Percentiles rank a stretch among this genome's conserved stretches.
phyloP scores from a whole-genome alignment of 92 coral and sea anemone genomes.

The Paramuricea clavata region DNA sequence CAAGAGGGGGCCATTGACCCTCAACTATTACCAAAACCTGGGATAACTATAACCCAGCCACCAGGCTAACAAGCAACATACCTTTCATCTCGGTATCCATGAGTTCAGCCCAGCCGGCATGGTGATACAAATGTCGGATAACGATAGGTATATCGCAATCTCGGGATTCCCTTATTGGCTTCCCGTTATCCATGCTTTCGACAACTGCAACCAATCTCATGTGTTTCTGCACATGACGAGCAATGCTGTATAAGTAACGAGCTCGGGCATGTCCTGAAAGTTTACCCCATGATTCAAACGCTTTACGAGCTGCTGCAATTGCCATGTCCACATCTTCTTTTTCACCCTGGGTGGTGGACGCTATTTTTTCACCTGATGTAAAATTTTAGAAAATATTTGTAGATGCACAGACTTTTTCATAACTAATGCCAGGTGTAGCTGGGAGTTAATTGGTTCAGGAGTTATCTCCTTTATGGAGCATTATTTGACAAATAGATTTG shows the following conservation, averaged over 20 bases:
- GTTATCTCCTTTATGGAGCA: too few relatives aligned
- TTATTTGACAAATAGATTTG: too few relatives aligned
- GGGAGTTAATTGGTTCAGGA: too few relatives aligned
- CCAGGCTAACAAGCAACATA: constrained; percentile 12
- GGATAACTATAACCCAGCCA: too few relatives aligned
- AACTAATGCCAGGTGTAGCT: too few relatives aligned
- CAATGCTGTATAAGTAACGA: constrained; percentile 91
- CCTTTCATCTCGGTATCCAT: constrained; percentile 98
- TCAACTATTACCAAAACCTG: too few relatives aligned
- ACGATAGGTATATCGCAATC: constrained; percentile 97
- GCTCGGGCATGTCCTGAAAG: constrained; percentile 94
- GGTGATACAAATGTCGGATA: constrained; percentile 89
- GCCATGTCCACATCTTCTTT: constrained; percentile 88
- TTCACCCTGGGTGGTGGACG: constrained; percentile 94
- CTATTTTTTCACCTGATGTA: constrained; percentile 83
- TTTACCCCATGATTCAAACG: constrained; percentile 91
- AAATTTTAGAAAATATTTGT: too few relatives aligned
- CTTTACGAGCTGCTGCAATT: constrained; percentile 84
- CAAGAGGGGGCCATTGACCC: too few relatives aligned
- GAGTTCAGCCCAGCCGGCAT: constrained; percentile 99
- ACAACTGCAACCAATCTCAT: constrained; percentile 92
- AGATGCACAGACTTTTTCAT: too few relatives aligned
- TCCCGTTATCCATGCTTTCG: constrained; percentile 97
- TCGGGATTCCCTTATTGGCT: constrained; percentile 92
- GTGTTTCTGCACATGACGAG: constrained; percentile 98